Percentiles rank a stretch among this genome's conserved stretches.
Conservation (phyloP, 2,113 vertebrate genomes). For the Burhinus bistriatus region DNA sequence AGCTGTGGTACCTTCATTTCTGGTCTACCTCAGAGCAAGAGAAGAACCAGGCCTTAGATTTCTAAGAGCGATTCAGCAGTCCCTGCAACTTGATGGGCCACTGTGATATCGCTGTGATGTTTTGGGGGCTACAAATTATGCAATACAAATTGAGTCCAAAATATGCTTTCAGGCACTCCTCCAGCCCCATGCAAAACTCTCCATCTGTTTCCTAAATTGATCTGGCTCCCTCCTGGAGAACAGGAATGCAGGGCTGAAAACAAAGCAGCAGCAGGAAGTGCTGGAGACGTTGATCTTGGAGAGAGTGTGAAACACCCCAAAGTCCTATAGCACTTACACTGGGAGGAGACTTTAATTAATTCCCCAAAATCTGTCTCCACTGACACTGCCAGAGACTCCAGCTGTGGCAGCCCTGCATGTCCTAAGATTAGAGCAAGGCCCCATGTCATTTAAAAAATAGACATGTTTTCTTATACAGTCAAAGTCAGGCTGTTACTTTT, state of each 20-base stretch:
- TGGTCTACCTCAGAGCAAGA: neutral
- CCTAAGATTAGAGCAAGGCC: neutral
- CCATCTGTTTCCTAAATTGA: neutral
- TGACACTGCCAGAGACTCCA: neutral
- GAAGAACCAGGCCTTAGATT: neutral
- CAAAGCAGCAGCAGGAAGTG: neutral
- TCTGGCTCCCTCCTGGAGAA: neutral
- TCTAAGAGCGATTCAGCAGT: neutral
- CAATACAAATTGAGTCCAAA: no score
- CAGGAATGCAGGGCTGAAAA: neutral
- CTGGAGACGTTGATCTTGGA: neutral
- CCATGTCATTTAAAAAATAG: neutral
- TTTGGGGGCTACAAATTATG: neutral
- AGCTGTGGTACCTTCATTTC: fast-evolving
- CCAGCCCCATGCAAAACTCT: neutral
- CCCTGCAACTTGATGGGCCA: neutral
- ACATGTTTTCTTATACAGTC: neutral
- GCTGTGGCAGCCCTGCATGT: neutral
- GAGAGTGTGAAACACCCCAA: neutral
- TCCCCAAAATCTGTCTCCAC: neutral
- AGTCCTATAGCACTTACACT: neutral
- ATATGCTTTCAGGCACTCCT: neutral
- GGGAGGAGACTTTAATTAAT: neutral
- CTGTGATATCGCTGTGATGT: neutral
- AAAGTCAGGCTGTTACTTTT: neutral